phyloP scores from a whole-genome alignment of 2,888 invertebrate species.

The Sphinx pinastri region DNA sequence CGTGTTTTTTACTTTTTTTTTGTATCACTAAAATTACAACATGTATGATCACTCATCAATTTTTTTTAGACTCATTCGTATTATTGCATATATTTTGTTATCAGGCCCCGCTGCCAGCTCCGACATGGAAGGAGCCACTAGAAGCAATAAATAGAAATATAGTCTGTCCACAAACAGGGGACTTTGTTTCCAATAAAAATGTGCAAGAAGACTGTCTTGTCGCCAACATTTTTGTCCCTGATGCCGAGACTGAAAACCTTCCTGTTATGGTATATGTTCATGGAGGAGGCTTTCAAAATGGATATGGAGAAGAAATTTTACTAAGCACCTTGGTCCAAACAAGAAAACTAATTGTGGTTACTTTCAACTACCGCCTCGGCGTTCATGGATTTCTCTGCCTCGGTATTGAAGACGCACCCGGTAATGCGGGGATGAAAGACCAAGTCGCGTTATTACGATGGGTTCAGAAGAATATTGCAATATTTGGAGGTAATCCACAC shows the following conservation, averaged over 20 bases:
- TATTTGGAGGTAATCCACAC: slow-evolving; percentile 58
- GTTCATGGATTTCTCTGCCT: slow-evolving; percentile 54
- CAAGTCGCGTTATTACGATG: slow-evolving; percentile 56
- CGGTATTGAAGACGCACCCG: slow-evolving; percentile 52
- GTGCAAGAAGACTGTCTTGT: slow-evolving; percentile 61
- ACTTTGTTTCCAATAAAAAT: slow-evolving; percentile 10
- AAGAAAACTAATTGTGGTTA: slow-evolving; percentile 45
- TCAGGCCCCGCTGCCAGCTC: slow-evolving; percentile 52
- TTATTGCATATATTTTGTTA: slow-evolving; percentile 28
- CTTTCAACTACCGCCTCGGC: slow-evolving; percentile 56
- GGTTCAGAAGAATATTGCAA: slow-evolving; percentile 58
- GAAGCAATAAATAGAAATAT: slow-evolving; percentile 46
- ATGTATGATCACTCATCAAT: too few species aligned
- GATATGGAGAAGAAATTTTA: slow-evolving; percentile 39
- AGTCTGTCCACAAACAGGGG: slow-evolving; percentile 47
- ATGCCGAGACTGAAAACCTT: slow-evolving; percentile 47
- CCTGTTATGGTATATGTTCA: slow-evolving; percentile 53
- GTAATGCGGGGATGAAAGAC: slow-evolving; percentile 64
- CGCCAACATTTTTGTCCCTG: slow-evolving; percentile 65
- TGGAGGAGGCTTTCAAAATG: slow-evolving; percentile 50
- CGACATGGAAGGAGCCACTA: slow-evolving; percentile 43
- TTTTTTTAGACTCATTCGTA: not conserved
- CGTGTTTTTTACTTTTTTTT: too few species aligned
- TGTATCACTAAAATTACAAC: too few species aligned
- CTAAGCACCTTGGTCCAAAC: slow-evolving; percentile 37